These are phyloP conservation scores for Epirrhoe tristata DNA, from an alignment of 2,888 invertebrate species.

Conservation along the genomic window DNA sequence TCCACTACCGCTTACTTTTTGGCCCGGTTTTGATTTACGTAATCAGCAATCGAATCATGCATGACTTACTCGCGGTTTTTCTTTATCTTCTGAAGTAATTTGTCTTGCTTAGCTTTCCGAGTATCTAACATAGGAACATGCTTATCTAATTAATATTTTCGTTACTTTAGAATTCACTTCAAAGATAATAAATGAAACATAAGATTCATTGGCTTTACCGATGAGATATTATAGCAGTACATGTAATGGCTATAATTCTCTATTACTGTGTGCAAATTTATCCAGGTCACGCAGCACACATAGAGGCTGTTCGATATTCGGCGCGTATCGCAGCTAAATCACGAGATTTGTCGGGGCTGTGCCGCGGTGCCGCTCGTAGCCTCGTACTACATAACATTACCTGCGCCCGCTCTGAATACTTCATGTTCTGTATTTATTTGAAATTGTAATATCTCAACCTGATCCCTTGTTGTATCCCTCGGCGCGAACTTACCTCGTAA, in stretches of 20 bases:
- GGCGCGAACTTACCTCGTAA: slow-evolving; percentile 76
- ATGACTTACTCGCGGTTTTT: slow-evolving; percentile 41
- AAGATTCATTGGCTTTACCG: slow-evolving; percentile 36
- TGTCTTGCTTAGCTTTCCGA: slow-evolving; percentile 28
- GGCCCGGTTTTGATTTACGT: slow-evolving; percentile 45
- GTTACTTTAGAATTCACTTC: slow-evolving; percentile 36
- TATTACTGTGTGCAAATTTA: slow-evolving; percentile 80
- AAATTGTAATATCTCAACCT: slow-evolving; percentile 82
- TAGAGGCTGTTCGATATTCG: slow-evolving; percentile 80
- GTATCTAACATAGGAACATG: slow-evolving; percentile 38
- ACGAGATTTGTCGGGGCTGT: slow-evolving; percentile 83
- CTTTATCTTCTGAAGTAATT: slow-evolving; percentile 19
- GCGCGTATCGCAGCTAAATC: slow-evolving; percentile 83
- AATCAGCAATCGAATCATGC: slow-evolving; percentile 43
- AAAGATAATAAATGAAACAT: slow-evolving; percentile 35
- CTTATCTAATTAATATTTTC: slow-evolving; percentile 31
- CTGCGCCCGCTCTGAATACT: slow-evolving; percentile 82
- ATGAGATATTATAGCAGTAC: slow-evolving; percentile 46
- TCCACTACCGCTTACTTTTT: slow-evolving; percentile 51
- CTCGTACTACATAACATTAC: slow-evolving; percentile 80
- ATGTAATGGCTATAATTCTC: slow-evolving; percentile 74
- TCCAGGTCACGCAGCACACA: slow-evolving; percentile 80
- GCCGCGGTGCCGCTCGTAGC: slow-evolving; percentile 51
- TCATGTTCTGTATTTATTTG: slow-evolving; percentile 84
- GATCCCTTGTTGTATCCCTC: slow-evolving; percentile 79